Evolutionary conservation across 2,888 invertebrate genomes (phyloP).

Genomic region (Ypsolopha scabrella): DNA sequence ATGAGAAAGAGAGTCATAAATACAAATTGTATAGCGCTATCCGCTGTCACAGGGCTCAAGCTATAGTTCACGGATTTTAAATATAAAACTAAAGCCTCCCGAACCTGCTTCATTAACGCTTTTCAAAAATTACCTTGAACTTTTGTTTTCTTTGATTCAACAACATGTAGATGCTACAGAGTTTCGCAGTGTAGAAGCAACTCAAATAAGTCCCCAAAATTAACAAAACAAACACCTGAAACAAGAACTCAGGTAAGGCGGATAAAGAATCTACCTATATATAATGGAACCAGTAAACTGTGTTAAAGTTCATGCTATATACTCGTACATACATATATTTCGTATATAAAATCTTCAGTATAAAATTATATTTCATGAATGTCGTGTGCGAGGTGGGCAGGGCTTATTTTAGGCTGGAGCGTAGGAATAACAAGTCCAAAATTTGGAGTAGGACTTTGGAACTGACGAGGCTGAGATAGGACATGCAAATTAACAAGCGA

Average conservation of each 20-base stretch:
- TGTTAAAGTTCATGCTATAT: too few relatives aligned
- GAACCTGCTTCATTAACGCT: not conserved
- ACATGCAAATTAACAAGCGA: too few relatives aligned
- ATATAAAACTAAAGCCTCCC: not conserved
- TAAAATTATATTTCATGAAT: too few relatives aligned
- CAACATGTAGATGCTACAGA: slow-evolving; percentile 45
- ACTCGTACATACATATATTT: too few relatives aligned
- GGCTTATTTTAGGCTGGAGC: too few relatives aligned
- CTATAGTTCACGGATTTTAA: not conserved
- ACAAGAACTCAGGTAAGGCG: slow-evolving; percentile 6
- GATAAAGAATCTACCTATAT: too few relatives aligned
- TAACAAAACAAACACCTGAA: slow-evolving; percentile 38
- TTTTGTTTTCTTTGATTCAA: slow-evolving; percentile 32
- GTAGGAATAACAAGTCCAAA: too few relatives aligned
- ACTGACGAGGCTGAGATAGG: too few relatives aligned
- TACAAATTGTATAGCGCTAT: not conserved
- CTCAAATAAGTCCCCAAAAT: slow-evolving; percentile 37
- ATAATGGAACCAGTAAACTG: too few relatives aligned
- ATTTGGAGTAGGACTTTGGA: too few relatives aligned
- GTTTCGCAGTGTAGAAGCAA: slow-evolving; percentile 42
- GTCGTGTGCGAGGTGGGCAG: too few relatives aligned
- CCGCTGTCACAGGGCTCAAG: not conserved
- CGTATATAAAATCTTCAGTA: too few relatives aligned
- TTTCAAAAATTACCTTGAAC: slow-evolving; percentile 37
- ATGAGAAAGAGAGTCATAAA: not conserved